Percentiles rank a stretch among this genome's conserved stretches.
Conservation (phyloP, 1,140 invertebrate species). For the Bombyx mori region ASM3026992v2 NC_085132.1:5114001-5114500, state of each 20-base stretch:
- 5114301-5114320: not conserved
- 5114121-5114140: constrained; percentile 47
- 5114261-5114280: constrained; percentile 9
- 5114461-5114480: too few relatives aligned
- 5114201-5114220: constrained; percentile 48
- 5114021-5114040: not conserved
- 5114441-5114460: too few relatives aligned
- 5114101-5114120: constrained; percentile 58
- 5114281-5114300: constrained; percentile 2
- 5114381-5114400: too few relatives aligned
- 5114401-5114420: too few relatives aligned
- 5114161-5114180: constrained; percentile 51
- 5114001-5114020: too few relatives aligned
- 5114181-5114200: constrained; percentile 66
- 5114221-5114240: constrained; percentile 51
- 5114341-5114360: too few relatives aligned
- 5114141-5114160: constrained; percentile 62
- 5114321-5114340: too few relatives aligned
- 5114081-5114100: constrained; percentile 62
- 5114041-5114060: constrained; percentile 7
- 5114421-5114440: too few relatives aligned
- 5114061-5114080: constrained; percentile 31
- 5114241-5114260: constrained; percentile 17
- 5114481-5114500: too few relatives aligned
- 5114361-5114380: too few relatives aligned